phyloP scores from a whole-genome alignment of 2,888 invertebrate genomes.

The Chironomus tentans region DNA sequence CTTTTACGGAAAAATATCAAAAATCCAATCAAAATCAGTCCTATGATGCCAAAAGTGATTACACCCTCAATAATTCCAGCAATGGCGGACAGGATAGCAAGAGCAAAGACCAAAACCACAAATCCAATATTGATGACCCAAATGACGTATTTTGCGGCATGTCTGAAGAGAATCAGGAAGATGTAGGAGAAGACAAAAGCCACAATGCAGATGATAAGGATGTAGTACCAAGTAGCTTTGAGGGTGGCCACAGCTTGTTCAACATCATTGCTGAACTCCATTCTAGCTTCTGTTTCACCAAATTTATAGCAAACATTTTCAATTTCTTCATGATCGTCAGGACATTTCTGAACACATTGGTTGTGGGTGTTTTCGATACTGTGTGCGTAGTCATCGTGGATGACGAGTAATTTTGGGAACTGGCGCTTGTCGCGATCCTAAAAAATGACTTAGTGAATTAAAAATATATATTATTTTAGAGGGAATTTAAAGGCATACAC shows the following conservation, averaged over 20 bases:
- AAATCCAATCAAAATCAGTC: conserved; percentile 43
- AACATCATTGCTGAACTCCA: conserved; percentile 30
- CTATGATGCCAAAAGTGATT: conserved; percentile 34
- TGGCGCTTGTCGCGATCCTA: not conserved
- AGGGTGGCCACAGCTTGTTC: conserved; percentile 32
- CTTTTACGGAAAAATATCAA: conserved; percentile 38
- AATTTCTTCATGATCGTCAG: conserved; percentile 36
- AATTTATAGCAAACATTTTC: conserved; percentile 43
- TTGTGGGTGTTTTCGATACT: not conserved
- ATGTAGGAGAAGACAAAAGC: conserved; percentile 49
- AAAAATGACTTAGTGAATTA: too few relatives aligned
- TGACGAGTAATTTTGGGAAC: not conserved
- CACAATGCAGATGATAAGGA: conserved; percentile 50
- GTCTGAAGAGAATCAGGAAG: conserved; percentile 47
- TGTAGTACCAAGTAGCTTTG: conserved; percentile 48
- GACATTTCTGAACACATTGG: conserved; percentile 37
- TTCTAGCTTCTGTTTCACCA: conserved; percentile 30
- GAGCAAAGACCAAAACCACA: conserved; percentile 43
- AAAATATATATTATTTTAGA: too few relatives aligned
- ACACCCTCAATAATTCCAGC: too few relatives aligned
- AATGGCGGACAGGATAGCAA: conserved; percentile 31
- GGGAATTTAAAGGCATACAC: not conserved
- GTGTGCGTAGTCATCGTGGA: not conserved
- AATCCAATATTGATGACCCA: conserved; percentile 51
- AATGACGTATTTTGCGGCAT: conserved; percentile 51